These are phyloP conservation scores for Rhipidura dahli DNA, from an alignment of 2,113 vertebrate genomes.

Conservation along the genomic window DNA sequence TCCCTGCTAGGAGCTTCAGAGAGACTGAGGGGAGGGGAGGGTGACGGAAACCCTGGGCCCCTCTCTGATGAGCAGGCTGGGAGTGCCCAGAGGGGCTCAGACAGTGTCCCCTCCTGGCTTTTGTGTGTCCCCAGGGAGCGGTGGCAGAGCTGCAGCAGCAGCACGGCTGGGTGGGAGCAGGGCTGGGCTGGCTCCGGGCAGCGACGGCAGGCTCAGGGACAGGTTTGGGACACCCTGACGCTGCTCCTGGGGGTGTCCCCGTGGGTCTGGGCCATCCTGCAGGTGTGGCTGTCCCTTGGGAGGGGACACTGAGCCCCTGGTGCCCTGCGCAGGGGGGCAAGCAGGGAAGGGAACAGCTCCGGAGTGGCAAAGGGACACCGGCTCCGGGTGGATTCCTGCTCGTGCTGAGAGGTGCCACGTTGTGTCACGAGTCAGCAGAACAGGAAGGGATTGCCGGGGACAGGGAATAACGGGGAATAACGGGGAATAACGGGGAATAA, in stretches of 20 bases:
- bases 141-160: background rate
- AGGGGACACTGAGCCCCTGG: background rate
- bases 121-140: accelerated
- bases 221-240: background rate
- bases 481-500: background rate
- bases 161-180: background rate
- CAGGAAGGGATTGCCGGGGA: background rate
- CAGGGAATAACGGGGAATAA: background rate
- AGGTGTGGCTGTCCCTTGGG: background rate
- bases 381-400: background rate
- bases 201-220: background rate
- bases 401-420: background rate
- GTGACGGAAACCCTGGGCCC: accelerated
- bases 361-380: background rate
- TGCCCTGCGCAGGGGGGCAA: background rate
- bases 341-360: background rate
- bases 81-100: accelerated
- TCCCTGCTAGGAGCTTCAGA: background rate
- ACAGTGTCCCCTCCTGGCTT: background rate
- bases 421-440: background rate
- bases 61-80: accelerated
- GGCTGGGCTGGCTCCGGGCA: background rate
- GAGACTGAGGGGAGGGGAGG: background rate
- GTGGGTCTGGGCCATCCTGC: accelerated
- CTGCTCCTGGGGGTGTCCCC: accelerated